A percentile compares a stretch with the other conserved stretches of the same genome.
Conservation (phyloP, 1,140 invertebrate species). For the Holcopasites calliopsidis region DNA sequence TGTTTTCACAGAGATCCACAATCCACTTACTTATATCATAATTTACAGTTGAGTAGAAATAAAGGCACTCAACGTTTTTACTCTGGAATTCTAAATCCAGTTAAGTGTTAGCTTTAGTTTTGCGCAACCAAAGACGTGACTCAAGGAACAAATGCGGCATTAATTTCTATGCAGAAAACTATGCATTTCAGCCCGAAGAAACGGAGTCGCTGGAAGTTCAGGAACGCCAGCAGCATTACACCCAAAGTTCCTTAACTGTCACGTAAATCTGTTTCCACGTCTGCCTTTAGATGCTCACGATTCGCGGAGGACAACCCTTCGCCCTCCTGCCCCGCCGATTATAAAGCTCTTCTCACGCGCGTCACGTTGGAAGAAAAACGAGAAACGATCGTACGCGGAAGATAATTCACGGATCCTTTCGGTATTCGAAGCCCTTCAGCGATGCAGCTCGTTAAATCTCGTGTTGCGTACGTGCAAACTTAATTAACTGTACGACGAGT, state of each 20-base stretch:
- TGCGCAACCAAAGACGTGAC: no score
- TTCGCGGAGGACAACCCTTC: neutral
- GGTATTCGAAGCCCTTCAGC: neutral
- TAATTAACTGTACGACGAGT: conserved; percentile 54
- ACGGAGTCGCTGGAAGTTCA: no score
- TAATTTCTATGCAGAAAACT: no score
- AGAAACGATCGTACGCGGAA: neutral
- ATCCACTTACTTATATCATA: no score
- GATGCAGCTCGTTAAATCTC: neutral
- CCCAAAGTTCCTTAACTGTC: neutral
- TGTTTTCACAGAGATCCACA: no score
- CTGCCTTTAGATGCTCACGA: neutral
- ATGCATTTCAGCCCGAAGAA: no score
- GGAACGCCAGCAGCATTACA: neutral
- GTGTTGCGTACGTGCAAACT: conserved; percentile 31
- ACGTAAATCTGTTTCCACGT: neutral
- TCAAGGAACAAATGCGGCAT: no score
- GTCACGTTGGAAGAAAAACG: neutral
- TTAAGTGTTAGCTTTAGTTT: no score
- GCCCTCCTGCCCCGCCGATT: neutral
- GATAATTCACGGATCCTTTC: conserved; percentile 24
- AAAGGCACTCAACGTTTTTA: no score
- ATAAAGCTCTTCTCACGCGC: neutral
- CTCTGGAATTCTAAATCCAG: no score
- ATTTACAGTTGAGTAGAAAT: no score